These are phyloP conservation scores for Apamea monoglypha DNA, from an alignment of 2,888 invertebrate species.

Conservation along the genomic window DNA sequence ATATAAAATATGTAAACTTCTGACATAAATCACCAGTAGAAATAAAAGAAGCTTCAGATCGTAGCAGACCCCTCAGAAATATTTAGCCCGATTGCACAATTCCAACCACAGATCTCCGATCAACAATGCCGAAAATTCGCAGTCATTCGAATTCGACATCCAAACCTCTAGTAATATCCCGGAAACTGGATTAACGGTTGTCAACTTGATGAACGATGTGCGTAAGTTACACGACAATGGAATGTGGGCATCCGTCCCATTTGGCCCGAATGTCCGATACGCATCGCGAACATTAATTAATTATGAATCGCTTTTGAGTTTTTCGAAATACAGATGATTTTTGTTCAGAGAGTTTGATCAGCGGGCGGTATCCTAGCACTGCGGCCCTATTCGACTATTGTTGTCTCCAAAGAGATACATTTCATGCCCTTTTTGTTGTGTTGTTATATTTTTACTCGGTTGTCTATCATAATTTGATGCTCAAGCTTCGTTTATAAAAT, in stretches of 20 bases:
- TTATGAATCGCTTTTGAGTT: constrained; percentile 80
- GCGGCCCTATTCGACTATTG: constrained; percentile 62
- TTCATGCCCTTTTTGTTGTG: constrained; percentile 54
- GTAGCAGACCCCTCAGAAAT: neutral
- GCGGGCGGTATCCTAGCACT: constrained; percentile 64
- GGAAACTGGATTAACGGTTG: constrained; percentile 90
- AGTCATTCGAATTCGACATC: constrained; percentile 42
- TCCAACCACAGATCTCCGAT: constrained; percentile 16
- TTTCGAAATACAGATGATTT: constrained; percentile 63
- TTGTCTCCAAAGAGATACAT: constrained; percentile 53
- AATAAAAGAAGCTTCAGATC: neutral
- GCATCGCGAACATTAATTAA: constrained; percentile 83
- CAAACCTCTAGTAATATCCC: constrained; percentile 76
- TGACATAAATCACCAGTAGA: neutral
- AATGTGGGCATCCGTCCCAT: constrained; percentile 86
- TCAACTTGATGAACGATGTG: constrained; percentile 89
- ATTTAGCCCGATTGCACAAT: constrained; percentile 9
- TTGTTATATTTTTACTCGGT: constrained; percentile 57
- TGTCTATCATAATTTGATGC: constrained; percentile 59
- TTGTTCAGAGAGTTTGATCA: constrained; percentile 59
- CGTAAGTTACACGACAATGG: constrained; percentile 89
- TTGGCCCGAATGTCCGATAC: constrained; percentile 81
- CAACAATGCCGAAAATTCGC: constrained; percentile 42
- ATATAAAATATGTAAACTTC: neutral
- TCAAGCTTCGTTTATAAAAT: constrained; percentile 30